phyloP scores from a whole-genome alignment of 2,888 invertebrate genomes.

The Stratiomys singularior region DNA sequence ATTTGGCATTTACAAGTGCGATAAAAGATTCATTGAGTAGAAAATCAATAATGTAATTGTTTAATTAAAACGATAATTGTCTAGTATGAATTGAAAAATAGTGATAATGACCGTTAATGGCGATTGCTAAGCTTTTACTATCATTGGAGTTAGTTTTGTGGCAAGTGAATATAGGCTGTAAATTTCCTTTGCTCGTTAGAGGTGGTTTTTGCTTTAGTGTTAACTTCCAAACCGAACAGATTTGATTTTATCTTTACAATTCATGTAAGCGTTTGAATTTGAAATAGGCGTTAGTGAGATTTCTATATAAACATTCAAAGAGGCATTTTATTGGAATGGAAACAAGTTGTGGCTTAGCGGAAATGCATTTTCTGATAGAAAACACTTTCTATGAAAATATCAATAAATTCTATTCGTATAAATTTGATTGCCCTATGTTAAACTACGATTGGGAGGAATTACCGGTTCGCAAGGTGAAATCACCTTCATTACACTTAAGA shows the following conservation, averaged over 20 bases:
- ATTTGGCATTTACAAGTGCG: too few species aligned
- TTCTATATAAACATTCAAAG: neutral
- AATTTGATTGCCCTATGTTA: neutral
- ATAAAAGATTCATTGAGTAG: neutral
- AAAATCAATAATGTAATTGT: conserved; percentile 2
- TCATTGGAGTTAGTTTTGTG: neutral
- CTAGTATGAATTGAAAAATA: neutral
- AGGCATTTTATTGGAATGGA: neutral
- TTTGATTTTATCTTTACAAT: too few species aligned
- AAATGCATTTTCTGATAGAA: neutral
- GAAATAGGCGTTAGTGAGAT: neutral
- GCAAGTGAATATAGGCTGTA: neutral
- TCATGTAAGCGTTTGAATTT: too few species aligned
- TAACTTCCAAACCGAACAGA: too few species aligned
- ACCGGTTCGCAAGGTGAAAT: neutral
- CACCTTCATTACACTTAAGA: neutral
- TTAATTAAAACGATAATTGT: neutral
- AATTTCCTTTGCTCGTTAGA: too few species aligned
- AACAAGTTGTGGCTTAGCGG: neutral
- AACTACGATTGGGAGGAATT: neutral
- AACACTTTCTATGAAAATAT: neutral
- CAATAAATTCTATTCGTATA: too few species aligned
- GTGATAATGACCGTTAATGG: neutral
- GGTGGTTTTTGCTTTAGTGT: too few species aligned
- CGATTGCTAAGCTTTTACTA: conserved; percentile 1